A percentile compares a stretch with the other conserved stretches of the same genome.
phyloP scores from a whole-genome alignment of 2,888 invertebrate species.

The Lycocerus yunnanus region DNA sequence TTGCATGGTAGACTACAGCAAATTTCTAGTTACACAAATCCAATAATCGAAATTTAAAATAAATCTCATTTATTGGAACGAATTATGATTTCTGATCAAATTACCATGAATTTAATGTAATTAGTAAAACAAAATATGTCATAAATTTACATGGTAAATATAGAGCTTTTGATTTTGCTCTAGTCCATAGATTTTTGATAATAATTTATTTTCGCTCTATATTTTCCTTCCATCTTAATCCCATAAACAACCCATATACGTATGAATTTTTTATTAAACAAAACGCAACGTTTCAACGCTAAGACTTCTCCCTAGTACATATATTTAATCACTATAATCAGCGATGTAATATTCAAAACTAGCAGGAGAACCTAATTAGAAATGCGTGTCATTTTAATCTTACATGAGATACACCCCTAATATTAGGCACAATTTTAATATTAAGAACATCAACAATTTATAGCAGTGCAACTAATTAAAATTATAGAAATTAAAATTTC shows the following conservation, averaged over 20 bases:
- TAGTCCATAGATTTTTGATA: not conserved
- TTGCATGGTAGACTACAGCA: not conserved
- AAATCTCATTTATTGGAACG: not conserved
- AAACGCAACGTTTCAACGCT: not conserved
- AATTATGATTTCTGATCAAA: not conserved
- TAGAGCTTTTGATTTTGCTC: not conserved
- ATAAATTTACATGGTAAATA: not conserved
- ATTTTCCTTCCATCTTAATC: not conserved
- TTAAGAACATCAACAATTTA: not conserved
- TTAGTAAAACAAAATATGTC: not conserved
- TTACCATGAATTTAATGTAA: not conserved
- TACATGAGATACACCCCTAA: not conserved
- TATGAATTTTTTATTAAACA: not conserved
- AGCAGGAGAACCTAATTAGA: not conserved
- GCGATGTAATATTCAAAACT: not conserved
- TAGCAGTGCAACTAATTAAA: not conserved
- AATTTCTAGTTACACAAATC: not conserved
- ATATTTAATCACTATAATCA: not conserved
- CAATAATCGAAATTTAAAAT: not conserved
- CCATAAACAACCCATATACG: not conserved
- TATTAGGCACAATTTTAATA: not conserved
- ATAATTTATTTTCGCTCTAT: not conserved
- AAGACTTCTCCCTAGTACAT: not conserved
- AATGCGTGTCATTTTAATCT: not conserved
- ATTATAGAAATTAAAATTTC: not conserved